Conservation (phyloP, 2,888 invertebrate species). For the Synergus gifuensis region DNA sequence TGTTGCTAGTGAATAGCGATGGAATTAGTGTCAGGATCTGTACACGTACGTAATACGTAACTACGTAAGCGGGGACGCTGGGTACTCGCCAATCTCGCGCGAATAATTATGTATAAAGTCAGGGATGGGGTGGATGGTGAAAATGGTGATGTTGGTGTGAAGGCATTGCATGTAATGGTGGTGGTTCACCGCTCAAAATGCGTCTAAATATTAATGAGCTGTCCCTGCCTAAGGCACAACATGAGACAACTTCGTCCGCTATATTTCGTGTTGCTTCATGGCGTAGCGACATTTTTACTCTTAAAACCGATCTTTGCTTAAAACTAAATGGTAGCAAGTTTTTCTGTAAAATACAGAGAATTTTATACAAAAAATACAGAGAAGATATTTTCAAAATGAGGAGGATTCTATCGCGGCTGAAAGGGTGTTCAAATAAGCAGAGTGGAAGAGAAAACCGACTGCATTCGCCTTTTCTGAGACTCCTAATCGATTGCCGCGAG, state of each 20-base stretch:
- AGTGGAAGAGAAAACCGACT: constrained; percentile 56
- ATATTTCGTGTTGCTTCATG: constrained; percentile 55
- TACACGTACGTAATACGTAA: constrained; percentile 20
- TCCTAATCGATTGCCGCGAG: constrained; percentile 73
- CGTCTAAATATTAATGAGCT: constrained; percentile 78
- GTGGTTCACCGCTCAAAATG: constrained; percentile 64
- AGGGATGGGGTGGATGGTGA: constrained; percentile 51
- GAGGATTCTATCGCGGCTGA: constrained; percentile 34
- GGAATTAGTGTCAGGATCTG: constrained; percentile 31
- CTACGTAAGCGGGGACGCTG: constrained; percentile 44
- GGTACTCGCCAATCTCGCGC: constrained; percentile 66
- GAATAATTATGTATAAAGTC: constrained; percentile 76
- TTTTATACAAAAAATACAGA: too few relatives aligned
- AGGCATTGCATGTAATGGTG: constrained; percentile 59
- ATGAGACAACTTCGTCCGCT: constrained; percentile 57
- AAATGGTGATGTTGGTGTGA: constrained; percentile 60
- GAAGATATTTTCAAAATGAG: constrained; percentile 24
- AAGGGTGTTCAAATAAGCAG: constrained; percentile 48
- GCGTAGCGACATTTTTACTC: not conserved
- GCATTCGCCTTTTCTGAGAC: constrained; percentile 66
- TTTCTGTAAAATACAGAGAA: too few relatives aligned
- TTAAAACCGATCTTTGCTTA: too few relatives aligned
- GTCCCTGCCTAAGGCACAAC: constrained; percentile 73
- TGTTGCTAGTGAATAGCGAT: constrained; percentile 20
- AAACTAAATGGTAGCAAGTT: too few relatives aligned